These are phyloP conservation scores for Vannuccia rotundouncinata DNA, from an alignment of 2,888 invertebrate genomes.

Conservation along the genomic window DNA sequence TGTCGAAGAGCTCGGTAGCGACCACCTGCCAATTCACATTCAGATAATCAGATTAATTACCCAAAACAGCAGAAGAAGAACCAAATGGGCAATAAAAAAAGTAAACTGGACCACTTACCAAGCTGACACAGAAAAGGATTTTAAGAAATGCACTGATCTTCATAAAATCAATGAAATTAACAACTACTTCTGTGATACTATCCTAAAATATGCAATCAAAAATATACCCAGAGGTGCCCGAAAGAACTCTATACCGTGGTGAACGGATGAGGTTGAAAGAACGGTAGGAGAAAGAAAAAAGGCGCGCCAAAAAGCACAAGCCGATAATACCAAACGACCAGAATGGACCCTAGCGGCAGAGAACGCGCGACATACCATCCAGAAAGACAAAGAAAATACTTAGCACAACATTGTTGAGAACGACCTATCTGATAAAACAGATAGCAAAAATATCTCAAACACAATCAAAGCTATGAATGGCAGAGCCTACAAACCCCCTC, in stretches of 20 bases:
- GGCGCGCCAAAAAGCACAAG: constrained; percentile 7
- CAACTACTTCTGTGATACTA: neutral
- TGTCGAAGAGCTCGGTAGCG: constrained; percentile 11
- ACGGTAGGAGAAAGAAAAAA: neutral
- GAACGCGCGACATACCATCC: no score
- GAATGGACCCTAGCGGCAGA: no score
- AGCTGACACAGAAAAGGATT: neutral
- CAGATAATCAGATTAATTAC: neutral
- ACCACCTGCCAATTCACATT: neutral
- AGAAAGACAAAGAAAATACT: no score
- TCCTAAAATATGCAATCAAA: neutral
- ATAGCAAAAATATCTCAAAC: no score
- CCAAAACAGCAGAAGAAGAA: neutral
- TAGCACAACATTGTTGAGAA: no score
- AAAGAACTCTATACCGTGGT: neutral
- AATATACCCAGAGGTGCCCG: constrained; percentile 10
- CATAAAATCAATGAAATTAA: neutral
- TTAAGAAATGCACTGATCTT: neutral
- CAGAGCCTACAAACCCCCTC: no score
- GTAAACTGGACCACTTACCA: neutral
- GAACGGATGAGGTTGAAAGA: neutral
- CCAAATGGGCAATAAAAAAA: constrained; percentile 1
- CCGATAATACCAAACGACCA: neutral
- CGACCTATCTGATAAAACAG: no score
- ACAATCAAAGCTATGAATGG: no score